phyloP scores from a whole-genome alignment of 1,140 invertebrate species.

The Drosophila yakuba region DNA sequence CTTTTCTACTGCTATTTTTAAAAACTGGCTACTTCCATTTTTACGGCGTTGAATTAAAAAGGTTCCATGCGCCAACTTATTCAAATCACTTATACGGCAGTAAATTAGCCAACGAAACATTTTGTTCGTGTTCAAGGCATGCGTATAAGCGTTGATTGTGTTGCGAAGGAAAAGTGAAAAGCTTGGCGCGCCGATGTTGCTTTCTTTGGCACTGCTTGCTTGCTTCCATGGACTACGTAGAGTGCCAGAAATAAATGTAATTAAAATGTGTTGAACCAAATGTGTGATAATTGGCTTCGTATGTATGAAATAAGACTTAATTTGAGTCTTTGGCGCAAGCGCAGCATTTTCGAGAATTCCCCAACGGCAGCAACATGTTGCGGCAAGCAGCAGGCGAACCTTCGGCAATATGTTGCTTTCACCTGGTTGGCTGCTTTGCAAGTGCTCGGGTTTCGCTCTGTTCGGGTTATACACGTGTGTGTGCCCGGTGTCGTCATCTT shows the following conservation, averaged over 20 bases:
- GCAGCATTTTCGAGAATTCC: neutral
- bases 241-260: too few relatives aligned
- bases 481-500: conserved; percentile 6
- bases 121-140: too few relatives aligned
- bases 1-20: too few relatives aligned
- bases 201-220: neutral
- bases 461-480: neutral
- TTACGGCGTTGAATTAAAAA: neutral
- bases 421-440: conserved; percentile 25
- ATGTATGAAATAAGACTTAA: neutral
- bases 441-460: neutral
- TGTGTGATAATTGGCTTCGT: neutral
- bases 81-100: neutral
- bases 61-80: neutral
- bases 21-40: neutral
- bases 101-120: too few relatives aligned
- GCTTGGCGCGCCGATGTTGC: conserved; percentile 22
- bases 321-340: conserved; percentile 13
- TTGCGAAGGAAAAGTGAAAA: conserved; percentile 56
- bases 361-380: conserved; percentile 15
- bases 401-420: conserved; percentile 31
- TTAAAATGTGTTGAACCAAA: neutral
- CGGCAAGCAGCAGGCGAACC: conserved; percentile 3
- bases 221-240: too few relatives aligned
- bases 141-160: conserved; percentile 2